phyloP scores from a whole-genome alignment of 2,797 vertebrate species.

The Scleropages formosus region DNA sequence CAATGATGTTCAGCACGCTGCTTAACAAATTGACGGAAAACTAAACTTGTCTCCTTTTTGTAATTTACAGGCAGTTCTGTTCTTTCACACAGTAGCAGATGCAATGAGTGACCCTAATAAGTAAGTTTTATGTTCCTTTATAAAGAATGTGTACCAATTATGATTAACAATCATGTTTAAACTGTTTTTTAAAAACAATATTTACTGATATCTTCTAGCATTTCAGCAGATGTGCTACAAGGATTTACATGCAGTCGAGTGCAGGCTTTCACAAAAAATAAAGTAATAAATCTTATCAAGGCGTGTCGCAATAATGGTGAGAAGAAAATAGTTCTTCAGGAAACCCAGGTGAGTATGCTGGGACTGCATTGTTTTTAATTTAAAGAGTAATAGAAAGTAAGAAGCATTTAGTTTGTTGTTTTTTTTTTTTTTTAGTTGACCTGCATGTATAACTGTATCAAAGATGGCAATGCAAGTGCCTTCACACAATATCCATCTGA shows the following conservation, averaged over 20 bases:
- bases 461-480: constrained; percentile 25
- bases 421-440: constrained; percentile 58
- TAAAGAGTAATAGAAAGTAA: background rate
- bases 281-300: constrained; percentile 55
- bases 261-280: constrained; percentile 7
- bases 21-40: too few species aligned
- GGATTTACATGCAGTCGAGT: constrained; percentile 67
- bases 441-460: constrained; percentile 69
- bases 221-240: constrained; percentile 66
- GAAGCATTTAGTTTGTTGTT: background rate
- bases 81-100: constrained; percentile 53
- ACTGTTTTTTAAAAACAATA: background rate
- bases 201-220: constrained; percentile 43
- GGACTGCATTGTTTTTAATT: background rate
- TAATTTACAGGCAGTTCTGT: constrained; percentile 56
- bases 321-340: constrained; percentile 51
- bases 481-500: constrained; percentile 60
- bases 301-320: constrained; percentile 52
- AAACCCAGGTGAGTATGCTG: constrained; percentile 62
- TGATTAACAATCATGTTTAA: background rate
- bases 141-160: background rate
- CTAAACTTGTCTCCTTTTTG: background rate
- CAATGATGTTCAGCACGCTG: too few species aligned
- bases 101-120: constrained; percentile 38
- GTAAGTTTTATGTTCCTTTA: constrained; percentile 52